Conservation (phyloP, 2,888 invertebrate species). For the Altica lythri region DNA sequence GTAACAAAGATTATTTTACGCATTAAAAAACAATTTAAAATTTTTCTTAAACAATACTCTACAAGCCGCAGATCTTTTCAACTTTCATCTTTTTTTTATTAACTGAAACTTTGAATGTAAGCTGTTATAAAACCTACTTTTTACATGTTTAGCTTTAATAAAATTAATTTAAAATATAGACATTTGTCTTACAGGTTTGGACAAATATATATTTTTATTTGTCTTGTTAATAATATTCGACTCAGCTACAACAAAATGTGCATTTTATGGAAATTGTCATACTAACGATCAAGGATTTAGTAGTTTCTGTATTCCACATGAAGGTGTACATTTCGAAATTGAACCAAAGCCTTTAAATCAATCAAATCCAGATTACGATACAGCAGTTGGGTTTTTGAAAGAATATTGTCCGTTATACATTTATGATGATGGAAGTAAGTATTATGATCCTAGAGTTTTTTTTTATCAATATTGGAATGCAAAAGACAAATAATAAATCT, state of each 20-base stretch:
- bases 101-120: too few species aligned
- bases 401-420: conserved; percentile 67
- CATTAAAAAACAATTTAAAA: too few species aligned
- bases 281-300: conserved; percentile 29
- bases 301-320: conserved; percentile 46
- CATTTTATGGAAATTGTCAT: conserved; percentile 35
- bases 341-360: conserved; percentile 52
- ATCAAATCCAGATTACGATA: conserved; percentile 36
- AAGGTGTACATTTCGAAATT: conserved; percentile 31
- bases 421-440: conserved; percentile 45
- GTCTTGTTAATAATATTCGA: not conserved
- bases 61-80: too few species aligned
- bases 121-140: too few species aligned
- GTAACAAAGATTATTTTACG: too few species aligned
- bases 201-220: not conserved
- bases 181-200: not conserved
- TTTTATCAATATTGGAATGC: too few species aligned
- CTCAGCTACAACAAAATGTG: conserved; percentile 27
- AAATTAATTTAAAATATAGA: too few species aligned
- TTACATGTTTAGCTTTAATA: too few species aligned
- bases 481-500: too few species aligned
- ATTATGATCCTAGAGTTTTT: too few species aligned
- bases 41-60: too few species aligned
- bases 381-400: conserved; percentile 58
- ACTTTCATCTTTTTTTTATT: too few species aligned